Conservation (phyloP, 2,113 vertebrate species). For the Serinus canaria region DNA sequence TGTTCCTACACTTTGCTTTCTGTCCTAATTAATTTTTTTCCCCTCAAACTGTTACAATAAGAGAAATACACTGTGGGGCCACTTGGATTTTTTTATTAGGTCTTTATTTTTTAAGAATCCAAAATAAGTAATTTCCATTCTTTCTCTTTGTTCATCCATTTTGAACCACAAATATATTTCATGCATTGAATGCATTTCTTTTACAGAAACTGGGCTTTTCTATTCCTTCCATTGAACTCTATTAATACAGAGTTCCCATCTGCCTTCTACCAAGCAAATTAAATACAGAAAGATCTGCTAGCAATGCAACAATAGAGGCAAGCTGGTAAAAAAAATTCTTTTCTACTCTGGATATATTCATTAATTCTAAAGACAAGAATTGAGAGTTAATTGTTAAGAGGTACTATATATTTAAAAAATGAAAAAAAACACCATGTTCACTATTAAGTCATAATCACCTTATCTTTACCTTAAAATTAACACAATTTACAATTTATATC, state of each 20-base stretch:
- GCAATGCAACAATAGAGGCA: background rate
- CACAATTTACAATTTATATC: fast-evolving
- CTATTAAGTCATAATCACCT: background rate
- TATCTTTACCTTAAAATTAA: background rate
- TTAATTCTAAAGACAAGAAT: background rate
- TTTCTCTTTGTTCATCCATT: background rate
- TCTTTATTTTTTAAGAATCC: background rate
- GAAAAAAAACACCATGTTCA: background rate
- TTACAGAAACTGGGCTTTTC: background rate
- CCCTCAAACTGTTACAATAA: background rate
- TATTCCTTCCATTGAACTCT: background rate
- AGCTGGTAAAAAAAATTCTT: background rate
- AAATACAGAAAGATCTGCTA: background rate
- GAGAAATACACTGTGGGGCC: background rate
- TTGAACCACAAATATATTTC: background rate
- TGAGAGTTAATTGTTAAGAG: background rate
- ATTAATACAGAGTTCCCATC: background rate
- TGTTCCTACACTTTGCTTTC: background rate
- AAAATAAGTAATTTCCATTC: background rate
- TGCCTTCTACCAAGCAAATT: background rate
- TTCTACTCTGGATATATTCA: background rate
- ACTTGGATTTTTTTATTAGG: background rate
- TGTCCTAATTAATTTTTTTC: background rate
- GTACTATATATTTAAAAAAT: background rate
- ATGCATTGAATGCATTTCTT: background rate